Evolutionary conservation across 2,888 invertebrate species (phyloP).

Genomic region (Cosmorhoe ocellata): DNA sequence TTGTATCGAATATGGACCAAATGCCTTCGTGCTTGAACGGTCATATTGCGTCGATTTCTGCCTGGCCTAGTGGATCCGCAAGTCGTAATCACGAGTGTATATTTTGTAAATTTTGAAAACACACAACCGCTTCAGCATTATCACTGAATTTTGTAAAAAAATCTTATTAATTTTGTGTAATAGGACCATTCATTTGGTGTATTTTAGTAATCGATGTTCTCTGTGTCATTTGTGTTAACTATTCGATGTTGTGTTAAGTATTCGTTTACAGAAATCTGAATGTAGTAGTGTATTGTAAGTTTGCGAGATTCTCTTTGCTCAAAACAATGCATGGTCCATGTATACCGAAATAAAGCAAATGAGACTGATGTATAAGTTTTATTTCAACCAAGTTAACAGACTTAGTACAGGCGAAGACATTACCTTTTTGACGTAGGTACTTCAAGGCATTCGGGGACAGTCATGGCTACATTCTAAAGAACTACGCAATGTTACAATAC

Average conservation of each 20-base stretch:
- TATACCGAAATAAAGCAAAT: constrained; percentile 63
- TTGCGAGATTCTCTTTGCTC: constrained; percentile 50
- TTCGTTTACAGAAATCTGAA: constrained; percentile 6
- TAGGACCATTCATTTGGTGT: constrained; percentile 1
- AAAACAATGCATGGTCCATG: constrained; percentile 48
- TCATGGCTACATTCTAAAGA: background rate
- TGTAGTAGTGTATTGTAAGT: constrained; percentile 12
- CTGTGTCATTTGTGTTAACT: constrained; percentile 7
- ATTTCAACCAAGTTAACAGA: constrained; percentile 28
- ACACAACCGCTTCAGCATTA: constrained; percentile 45
- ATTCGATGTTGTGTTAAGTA: constrained; percentile 15
- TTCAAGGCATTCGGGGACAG: constrained; percentile 14
- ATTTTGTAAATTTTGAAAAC: constrained; percentile 34
- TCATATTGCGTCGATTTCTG: background rate
- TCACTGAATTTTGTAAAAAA: constrained; percentile 30
- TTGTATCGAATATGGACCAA: no score
- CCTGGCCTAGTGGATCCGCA: background rate
- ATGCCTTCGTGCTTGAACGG: background rate
- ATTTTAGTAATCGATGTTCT: constrained; percentile 10
- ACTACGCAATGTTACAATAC: constrained; percentile 7
- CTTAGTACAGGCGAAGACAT: background rate
- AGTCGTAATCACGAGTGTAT: background rate
- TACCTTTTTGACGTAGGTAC: no score
- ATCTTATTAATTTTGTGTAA: background rate
- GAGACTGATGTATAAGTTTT: constrained; percentile 66